Evolutionary conservation across 1,140 invertebrate species (phyloP).

Genomic region (Pogonognathellus flavescens): DNA sequence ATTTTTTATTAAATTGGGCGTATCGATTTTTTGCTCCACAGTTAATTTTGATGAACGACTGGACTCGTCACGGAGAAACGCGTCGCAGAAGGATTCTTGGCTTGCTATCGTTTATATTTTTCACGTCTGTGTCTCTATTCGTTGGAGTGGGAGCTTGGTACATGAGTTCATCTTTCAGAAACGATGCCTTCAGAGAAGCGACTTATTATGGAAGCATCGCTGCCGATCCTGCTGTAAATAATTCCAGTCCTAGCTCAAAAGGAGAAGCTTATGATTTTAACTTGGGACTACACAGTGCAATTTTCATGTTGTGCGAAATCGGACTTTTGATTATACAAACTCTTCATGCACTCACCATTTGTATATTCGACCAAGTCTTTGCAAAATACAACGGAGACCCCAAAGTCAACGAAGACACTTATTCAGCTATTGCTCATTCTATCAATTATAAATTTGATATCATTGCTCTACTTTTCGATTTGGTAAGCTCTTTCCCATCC

Average conservation of each 20-base stretch:
- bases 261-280: conserved; percentile 61
- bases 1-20: no score
- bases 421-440: conserved; percentile 52
- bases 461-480: conserved; percentile 63
- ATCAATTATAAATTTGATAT: conserved; percentile 66
- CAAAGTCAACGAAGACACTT: conserved; percentile 57
- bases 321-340: conserved; percentile 64
- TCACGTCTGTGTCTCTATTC: conserved; percentile 47
- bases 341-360: conserved; percentile 62
- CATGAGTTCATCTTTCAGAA: conserved; percentile 39
- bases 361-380: conserved; percentile 63
- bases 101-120: conserved; percentile 63
- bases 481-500: conserved; percentile 55
- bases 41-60: conserved; percentile 65
- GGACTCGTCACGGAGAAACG: conserved; percentile 53
- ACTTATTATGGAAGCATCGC: neutral
- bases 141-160: conserved; percentile 54
- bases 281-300: conserved; percentile 64
- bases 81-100: conserved; percentile 58
- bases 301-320: conserved; percentile 66
- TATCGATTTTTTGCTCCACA: conserved; percentile 10
- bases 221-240: conserved; percentile 4
- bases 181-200: neutral
- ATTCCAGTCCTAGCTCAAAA: conserved; percentile 6
- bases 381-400: conserved; percentile 42